Base-by-base conservation (phyloP, 2,888 invertebrate species). In the Machimus rusticus region DNA sequence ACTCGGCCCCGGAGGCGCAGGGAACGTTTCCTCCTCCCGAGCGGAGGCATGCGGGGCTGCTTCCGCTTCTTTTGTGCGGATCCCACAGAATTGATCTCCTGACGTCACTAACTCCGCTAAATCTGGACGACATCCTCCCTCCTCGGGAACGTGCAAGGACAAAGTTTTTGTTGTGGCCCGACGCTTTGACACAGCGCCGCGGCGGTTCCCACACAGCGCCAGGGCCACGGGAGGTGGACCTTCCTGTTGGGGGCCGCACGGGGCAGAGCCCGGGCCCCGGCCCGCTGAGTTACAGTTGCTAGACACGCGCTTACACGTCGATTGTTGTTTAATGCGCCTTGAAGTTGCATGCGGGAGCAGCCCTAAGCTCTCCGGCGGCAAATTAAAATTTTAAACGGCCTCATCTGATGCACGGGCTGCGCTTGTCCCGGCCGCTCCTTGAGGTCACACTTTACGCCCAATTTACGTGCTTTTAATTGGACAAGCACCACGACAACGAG, bases 271-370 rank as follows among this genome's bases (percentile, higher is more conserved):
- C 31, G 16, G 43, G 5, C 3, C 43, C 14, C 34, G 86, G 51
- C n/a, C 8, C 81, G 74, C 86, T 87, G 86, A 87, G 74, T 87
- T 87, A 87, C 86, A 51, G 86, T 79, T 66, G 79, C 76, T 86
- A 81, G 81, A 87, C 87, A 87, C 87, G 87, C 86, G 82, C 87
- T 86, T 87, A 55, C 31, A 86, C 81, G 86, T 87, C 86, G 86
- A 87, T 78, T 81, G 86, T 87, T 87, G 86, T 86, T 86, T 86
- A 76, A 86, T 86, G 76, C 46, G 86, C 86, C 74, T 46, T 34
- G 74, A 76, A 12, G 86, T 86, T 76, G 76, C 86, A 86, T 76
- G 86, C 16, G 34, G 23, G 43, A 86, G 66, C 28, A 66, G 66
- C 66, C 66, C 23, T 66, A 66, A 66, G 19, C 66, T 28, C 66